Percentiles rank a stretch among this genome's conserved stretches.
Evolutionary conservation across 2,113 vertebrate species (phyloP).

Genomic region (Nannospalax galili): DNA sequence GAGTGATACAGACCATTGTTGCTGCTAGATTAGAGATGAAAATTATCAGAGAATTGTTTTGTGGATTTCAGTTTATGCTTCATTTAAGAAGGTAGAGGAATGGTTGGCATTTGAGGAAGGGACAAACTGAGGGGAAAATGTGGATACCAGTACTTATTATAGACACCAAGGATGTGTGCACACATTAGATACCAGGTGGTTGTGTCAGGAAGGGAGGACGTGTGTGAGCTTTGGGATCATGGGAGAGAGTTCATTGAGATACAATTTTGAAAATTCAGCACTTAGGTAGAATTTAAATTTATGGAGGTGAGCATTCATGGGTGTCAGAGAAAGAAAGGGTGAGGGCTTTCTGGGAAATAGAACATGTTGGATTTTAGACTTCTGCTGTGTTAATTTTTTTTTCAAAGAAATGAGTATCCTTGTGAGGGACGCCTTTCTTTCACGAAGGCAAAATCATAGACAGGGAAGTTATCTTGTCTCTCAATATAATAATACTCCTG

Average conservation of each 20-base stretch:
- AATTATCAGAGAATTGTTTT: neutral
- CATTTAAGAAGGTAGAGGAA: neutral
- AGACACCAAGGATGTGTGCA: fast-evolving
- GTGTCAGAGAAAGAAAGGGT: too few species aligned
- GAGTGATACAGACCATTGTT: neutral
- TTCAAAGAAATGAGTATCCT: neutral
- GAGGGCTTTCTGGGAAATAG: neutral
- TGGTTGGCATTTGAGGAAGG: neutral
- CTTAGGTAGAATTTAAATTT: neutral
- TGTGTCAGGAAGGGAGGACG: too few species aligned
- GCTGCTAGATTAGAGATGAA: neutral
- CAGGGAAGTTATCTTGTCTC: neutral
- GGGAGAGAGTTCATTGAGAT: neutral
- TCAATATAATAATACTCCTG: neutral
- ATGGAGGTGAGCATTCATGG: too few species aligned
- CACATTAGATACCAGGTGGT: too few species aligned
- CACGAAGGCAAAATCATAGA: neutral
- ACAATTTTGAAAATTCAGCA: neutral
- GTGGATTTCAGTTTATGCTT: neutral
- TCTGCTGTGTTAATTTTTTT: neutral
- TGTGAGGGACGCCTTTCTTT: neutral
- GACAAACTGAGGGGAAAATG: neutral
- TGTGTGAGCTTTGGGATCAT: fast-evolving
- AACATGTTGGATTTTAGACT: fast-evolving
- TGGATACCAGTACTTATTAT: neutral